Evolutionary conservation across 2,113 vertebrate species (phyloP).

Genomic region (Steatornis caripensis): DNA sequence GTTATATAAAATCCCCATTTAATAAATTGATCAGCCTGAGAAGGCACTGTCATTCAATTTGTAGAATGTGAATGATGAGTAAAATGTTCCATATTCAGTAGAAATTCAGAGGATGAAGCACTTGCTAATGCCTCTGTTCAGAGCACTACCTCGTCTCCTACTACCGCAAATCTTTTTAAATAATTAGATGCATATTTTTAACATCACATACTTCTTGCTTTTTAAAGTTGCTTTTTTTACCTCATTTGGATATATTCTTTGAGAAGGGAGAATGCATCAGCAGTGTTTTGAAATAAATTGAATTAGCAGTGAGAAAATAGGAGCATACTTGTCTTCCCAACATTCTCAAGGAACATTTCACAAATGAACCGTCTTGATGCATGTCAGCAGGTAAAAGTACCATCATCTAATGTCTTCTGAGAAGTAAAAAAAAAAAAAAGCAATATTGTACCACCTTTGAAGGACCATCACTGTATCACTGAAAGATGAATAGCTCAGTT

Average conservation of each 20-base stretch:
- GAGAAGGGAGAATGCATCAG: neutral
- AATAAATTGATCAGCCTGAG: neutral
- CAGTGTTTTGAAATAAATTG: neutral
- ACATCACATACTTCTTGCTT: neutral
- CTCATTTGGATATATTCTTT: neutral
- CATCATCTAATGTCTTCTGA: neutral
- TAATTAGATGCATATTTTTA: neutral
- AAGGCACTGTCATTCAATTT: neutral
- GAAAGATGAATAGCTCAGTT: neutral
- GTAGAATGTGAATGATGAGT: neutral
- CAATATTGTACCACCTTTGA: neutral
- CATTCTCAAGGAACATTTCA: neutral
- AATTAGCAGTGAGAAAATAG: neutral
- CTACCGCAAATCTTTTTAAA: neutral
- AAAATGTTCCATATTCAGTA: neutral
- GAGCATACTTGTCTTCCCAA: neutral
- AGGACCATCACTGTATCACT: neutral
- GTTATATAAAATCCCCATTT: neutral
- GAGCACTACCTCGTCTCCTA: neutral
- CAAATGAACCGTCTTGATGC: neutral
- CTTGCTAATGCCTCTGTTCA: neutral
- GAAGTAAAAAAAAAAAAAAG: neutral
- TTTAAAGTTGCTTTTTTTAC: neutral
- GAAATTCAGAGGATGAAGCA: neutral
- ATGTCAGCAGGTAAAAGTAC: neutral